These are phyloP conservation scores for Hiodon alosoides DNA, from an alignment of 2,113 vertebrate genomes.

Conservation along the genomic window DNA sequence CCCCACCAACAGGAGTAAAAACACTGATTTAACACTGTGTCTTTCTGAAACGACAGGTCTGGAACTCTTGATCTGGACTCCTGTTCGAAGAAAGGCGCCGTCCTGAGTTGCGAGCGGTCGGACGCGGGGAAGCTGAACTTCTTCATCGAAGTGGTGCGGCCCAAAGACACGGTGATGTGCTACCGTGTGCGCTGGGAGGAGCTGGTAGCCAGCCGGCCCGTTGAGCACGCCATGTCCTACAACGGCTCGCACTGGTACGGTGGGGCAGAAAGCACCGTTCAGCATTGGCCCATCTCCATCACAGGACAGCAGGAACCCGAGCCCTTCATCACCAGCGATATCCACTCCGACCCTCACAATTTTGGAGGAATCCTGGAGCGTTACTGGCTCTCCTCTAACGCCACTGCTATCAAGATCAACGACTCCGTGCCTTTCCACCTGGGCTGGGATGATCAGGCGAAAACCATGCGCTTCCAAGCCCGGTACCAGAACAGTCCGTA, in stretches of 20 bases:
- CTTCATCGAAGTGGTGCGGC: conserved; percentile 82
- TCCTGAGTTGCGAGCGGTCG: conserved; percentile 73
- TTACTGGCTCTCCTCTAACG: conserved; percentile 93
- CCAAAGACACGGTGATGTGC: conserved; percentile 86
- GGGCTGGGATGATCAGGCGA: conserved; percentile 81
- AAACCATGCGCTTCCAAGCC: conserved; percentile 75
- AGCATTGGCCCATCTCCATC: conserved; percentile 86
- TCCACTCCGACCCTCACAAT: conserved; percentile 73
- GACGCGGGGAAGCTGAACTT: conserved; percentile 75
- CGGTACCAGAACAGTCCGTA: conserved; percentile 79
- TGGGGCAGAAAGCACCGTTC: conserved; percentile 78
- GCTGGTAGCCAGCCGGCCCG: conserved; percentile 50
- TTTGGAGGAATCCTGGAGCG: conserved; percentile 90
- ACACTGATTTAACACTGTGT: neutral
- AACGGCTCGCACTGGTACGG: conserved; percentile 88
- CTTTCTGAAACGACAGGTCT: conserved; percentile 50
- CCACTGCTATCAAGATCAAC: conserved; percentile 86
- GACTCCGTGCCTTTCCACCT: conserved; percentile 91
- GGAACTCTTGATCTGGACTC: conserved; percentile 81
- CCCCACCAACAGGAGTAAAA: neutral
- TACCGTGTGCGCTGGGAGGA: conserved; percentile 94
- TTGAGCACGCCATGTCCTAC: conserved; percentile 87
- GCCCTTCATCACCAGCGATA: conserved; percentile 85
- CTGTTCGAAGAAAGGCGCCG: conserved; percentile 73
- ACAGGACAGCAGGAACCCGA: conserved; percentile 74